Evolutionary conservation across 2,797 vertebrate species (phyloP).

Genomic region (Dendrocincla fuliginosa): DNA sequence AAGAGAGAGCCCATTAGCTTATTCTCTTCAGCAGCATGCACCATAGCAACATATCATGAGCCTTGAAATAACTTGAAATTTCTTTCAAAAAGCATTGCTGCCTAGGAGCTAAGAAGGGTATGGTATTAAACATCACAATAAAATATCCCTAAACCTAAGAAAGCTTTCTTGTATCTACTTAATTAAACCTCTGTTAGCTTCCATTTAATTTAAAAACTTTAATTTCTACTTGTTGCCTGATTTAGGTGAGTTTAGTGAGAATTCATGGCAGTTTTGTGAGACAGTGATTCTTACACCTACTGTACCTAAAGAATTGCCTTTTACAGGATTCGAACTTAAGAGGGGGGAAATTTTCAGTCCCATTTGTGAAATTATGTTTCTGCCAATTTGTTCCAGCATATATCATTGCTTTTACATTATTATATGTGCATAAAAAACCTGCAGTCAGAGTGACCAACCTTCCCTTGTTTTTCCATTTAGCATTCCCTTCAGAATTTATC

Average conservation of each 20-base stretch:
- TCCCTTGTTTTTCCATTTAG: not conserved
- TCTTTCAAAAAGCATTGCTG: conserved; percentile 45
- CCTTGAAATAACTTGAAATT: conserved; percentile 74
- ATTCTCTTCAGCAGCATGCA: conserved; percentile 84
- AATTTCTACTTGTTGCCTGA: not conserved
- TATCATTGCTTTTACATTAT: not conserved
- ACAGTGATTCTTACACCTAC: not conserved
- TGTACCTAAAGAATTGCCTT: conserved; percentile 7
- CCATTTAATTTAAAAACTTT: not conserved
- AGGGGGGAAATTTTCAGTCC: not conserved
- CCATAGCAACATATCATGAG: conserved; percentile 82
- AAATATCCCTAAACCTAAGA: not conserved
- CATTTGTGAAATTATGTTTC: not conserved
- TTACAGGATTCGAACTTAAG: not conserved
- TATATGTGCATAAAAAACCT: not conserved
- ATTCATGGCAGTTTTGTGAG: not conserved
- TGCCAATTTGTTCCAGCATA: not conserved
- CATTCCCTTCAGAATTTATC: not conserved
- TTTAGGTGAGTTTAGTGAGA: conserved; percentile 23
- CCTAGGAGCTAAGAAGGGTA: conserved; percentile 27
- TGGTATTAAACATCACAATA: conserved; percentile 25
- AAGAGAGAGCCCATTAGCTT: conserved; percentile 98
- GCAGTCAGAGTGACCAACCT: not conserved
- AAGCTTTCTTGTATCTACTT: not conserved
- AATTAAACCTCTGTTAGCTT: conserved; percentile 13